Base-by-base conservation (phyloP, 2,113 vertebrate species). In the Rana temporaria region DNA sequence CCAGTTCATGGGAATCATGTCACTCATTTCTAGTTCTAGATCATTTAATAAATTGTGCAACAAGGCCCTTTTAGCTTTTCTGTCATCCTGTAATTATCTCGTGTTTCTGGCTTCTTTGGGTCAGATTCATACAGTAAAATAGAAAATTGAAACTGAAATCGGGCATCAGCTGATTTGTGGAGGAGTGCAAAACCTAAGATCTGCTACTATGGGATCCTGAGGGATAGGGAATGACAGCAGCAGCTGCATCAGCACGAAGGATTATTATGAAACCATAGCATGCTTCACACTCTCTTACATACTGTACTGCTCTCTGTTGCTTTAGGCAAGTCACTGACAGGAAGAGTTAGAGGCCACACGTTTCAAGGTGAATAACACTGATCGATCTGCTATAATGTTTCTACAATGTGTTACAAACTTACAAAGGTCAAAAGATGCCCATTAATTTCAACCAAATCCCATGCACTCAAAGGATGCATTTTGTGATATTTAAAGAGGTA, bases 211-310 rank as follows among this genome's bases (percentile, higher is more conserved):
- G 18, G 24, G 26, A 67, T 34, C 65, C 26, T 17, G 19, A 67
- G 77, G 52, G 4, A 57, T 18, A 5, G 15, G 16, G 63, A 79
- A 3, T 56, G 77, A 30, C 52, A 67, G 24, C 14, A 26, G 22
- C 77, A 79, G 64, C 76, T 79, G 77, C 64, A 38, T 56, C 19
- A 56, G n/a, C 52, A 68, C 32, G 4, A 6, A 73, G 52, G 17
- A 72, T 57, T 32, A 32, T 57, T 73, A 73, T 24, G 17, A 73
- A 73, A 32, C 17, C 52, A 73, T 19, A 52, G 34, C 63, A 55
- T 55, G 14, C 48, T 17, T 63, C 17, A 20, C 64, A 24, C 52
- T 66, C 48, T 16, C 48, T 65, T 15, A 30, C 34, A 30, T 55
- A 55, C 63, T 64, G 17, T 20, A 67, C 64, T 20, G 52, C 26